Base-by-base conservation (phyloP, 2,113 vertebrate genomes). In the Balaenoptera acutorostrata region DNA sequence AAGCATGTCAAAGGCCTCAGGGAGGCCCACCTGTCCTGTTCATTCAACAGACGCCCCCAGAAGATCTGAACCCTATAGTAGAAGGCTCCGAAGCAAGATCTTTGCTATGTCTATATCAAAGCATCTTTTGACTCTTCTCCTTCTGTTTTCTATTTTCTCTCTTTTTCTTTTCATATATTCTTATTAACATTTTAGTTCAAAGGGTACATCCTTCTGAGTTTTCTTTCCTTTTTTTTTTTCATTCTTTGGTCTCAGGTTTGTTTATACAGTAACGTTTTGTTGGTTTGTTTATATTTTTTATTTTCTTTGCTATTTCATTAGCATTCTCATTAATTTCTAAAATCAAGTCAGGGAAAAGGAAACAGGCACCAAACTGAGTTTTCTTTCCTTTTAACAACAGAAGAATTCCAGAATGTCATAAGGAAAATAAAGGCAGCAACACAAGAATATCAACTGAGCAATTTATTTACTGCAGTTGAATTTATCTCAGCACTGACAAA, bases 341-440 rank as follows among this genome's bases (percentile, higher is more conserved):
- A 49, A 77, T 77, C 17, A 77, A 77, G 44, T 46, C 29, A 75
- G 44, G 29, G 74, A 77, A 77, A 49, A 49, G 44, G 46, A 77
- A 77, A 17, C 74, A 33, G 44, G 44, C 44, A 77, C 44, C 44
- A 77, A 49, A 11, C 44, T 57, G 81, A 23, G 33, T 88, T 96
- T 94, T 64, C 20, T 63, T n/a, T 93, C 63, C 44, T 36, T 57
- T 97, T 81, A 92, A 82, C 52, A 87, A 97, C 64, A 88, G 90
- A 64, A 49, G 81, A 96, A 82, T 90, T 93, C 85, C 77, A 95
- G 68, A 90, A 94, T n/a, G 14, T 55, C 44, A 78, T 66, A 93
- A 97, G 89, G 86, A 84, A 86, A 95, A 69, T 55, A 82, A 97
- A 97, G 25, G 52, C 63, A 91, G 14, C 57, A 44, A 96, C 17